Percentiles rank a stretch among this genome's conserved stretches.
phyloP scores from a whole-genome alignment of 2,113 vertebrate genomes.

The Perca flavescens region DNA sequence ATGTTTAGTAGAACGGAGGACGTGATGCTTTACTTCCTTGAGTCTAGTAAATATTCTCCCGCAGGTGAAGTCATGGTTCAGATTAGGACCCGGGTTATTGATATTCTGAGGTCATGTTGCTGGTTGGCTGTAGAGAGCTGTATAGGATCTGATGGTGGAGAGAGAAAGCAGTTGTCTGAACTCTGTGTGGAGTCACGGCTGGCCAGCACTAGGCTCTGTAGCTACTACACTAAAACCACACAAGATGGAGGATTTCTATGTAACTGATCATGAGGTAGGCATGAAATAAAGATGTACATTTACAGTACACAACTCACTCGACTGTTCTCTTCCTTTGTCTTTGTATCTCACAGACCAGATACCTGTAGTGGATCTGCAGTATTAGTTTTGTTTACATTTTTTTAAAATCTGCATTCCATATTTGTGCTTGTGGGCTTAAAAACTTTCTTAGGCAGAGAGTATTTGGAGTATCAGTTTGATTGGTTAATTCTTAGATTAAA shows the following conservation, averaged over 20 bases:
- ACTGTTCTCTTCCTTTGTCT: conserved; percentile 48
- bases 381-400: neutral
- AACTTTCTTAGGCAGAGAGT: neutral
- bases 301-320: conserved; percentile 70
- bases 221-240: conserved; percentile 71
- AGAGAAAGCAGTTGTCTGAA: conserved; percentile 63
- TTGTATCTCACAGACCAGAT: neutral
- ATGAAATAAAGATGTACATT: conserved; percentile 82
- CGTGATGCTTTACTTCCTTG: conserved; percentile 36
- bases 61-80: conserved; percentile 34
- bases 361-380: neutral
- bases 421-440: neutral
- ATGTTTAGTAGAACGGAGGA: conserved; percentile 22
- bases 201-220: conserved; percentile 61
- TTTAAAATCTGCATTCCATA: neutral
- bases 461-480: neutral
- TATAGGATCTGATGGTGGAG: conserved; percentile 62
- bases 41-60: conserved; percentile 16
- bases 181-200: conserved; percentile 54
- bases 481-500: neutral
- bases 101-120: conserved; percentile 62
- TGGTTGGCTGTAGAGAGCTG: conserved; percentile 47
- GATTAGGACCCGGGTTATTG: conserved; percentile 29
- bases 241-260: conserved; percentile 78
- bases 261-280: conserved; percentile 79